Evolutionary conservation across 2,113 vertebrate species (phyloP), one percentile per base, ranked within the genome.

Genomic region (Alethe diademata): DNA sequence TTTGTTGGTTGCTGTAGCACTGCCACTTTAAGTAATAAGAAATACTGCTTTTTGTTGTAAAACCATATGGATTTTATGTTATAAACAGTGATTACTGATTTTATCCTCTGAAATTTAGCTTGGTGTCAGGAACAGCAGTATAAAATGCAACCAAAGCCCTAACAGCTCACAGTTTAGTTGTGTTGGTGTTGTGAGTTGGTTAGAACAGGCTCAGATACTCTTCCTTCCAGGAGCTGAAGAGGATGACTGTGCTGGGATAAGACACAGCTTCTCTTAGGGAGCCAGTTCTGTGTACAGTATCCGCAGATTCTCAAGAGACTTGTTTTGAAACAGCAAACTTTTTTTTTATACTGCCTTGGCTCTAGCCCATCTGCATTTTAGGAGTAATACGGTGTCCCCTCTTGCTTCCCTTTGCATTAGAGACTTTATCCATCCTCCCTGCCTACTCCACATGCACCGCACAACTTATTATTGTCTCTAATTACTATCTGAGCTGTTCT

Each of bases 401-500:
- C 54, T 69, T 57, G 11, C 35, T 62, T 82, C 42, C 58, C 19
- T 60, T 91, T 0, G 0, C 33, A 4, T 66, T 45, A 23, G 35
- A 45, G 28, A 8, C 4, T 70, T 90, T 38, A 47, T 90, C 45
- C 1, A 0, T 45, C 62, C 38, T 70, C 62, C 15, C 40, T 67
- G 48, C 22, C 65, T 75, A 3, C 11, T 82, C 29, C 45, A 58
- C 43, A 22, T 29, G 15, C 22, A 75, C 40, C 48, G 79, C 54
- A 36, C 40, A 70, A 36, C 51, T 58, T 47, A 16, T 25, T 79
- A 3, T 70, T 85, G 74, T 50, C 78, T 72, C 25, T 82, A 85
- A 92, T 93, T 95, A 57, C 40, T 65, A 8, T 94, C 93, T 88
- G 85, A 88, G 62, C 61, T 90, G 48, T 74, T 81, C 90, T 92